A percentile compares a stretch with the other conserved stretches of the same genome.
These are phyloP conservation scores for Pseudobourletiella spinata DNA, from an alignment of 1,140 invertebrate genomes.

Conservation along the genomic window DNA sequence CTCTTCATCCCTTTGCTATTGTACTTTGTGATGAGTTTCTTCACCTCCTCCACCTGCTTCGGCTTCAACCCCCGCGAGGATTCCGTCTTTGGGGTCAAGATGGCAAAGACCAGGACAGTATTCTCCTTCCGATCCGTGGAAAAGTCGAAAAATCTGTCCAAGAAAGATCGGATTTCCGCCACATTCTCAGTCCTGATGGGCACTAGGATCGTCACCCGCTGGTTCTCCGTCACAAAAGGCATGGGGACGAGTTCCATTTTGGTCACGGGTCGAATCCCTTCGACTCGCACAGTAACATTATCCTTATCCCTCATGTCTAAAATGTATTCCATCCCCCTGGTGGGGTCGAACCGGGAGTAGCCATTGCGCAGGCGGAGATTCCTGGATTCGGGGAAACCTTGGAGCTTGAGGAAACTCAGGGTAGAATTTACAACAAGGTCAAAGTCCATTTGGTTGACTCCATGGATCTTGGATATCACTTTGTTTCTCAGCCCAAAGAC, in stretches of 20 bases:
- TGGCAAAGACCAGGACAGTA: conserved; percentile 56
- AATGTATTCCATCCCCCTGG: conserved; percentile 77
- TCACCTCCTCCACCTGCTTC: conserved; percentile 51
- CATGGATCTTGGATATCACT: too few species aligned
- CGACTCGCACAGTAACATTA: conserved; percentile 41
- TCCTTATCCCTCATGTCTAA: conserved; percentile 48
- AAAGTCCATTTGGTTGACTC: background rate
- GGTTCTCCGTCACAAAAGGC: conserved; percentile 85
- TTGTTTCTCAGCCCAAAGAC: too few species aligned
- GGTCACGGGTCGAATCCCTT: conserved; percentile 68
- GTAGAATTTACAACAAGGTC: background rate
- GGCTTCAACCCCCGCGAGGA: background rate
- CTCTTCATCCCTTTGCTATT: conserved; percentile 40
- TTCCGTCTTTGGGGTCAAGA: background rate
- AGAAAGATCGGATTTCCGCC: conserved; percentile 44
- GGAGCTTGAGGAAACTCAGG: too few species aligned
- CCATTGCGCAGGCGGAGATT: too few species aligned
- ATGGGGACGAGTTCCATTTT: conserved; percentile 74
- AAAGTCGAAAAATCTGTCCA: conserved; percentile 57
- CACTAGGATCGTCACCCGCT: conserved; percentile 64
- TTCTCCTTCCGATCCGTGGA: conserved; percentile 69
- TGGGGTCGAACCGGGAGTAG: conserved; percentile 75
- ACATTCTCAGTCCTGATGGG: conserved; percentile 47
- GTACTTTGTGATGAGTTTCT: conserved; percentile 51
- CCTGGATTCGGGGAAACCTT: too few species aligned